Percentiles rank a stretch among this genome's conserved stretches.
Conservation (phyloP, 2,888 invertebrate species). For the Erynnis tages region DNA sequence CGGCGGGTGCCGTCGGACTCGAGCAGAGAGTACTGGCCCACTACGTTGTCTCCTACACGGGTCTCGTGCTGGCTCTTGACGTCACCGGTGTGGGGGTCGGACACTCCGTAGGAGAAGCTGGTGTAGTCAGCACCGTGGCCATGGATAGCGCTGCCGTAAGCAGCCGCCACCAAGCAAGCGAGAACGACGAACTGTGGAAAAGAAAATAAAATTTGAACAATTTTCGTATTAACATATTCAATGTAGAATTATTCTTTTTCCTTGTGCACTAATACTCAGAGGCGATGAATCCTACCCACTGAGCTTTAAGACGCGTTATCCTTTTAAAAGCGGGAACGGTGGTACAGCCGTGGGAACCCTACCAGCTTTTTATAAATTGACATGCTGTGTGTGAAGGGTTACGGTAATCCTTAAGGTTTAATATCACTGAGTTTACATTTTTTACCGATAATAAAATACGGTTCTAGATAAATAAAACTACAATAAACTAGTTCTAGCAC, state of each 20-base stretch:
- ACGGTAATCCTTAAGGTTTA: no score
- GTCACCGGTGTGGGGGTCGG: conserved; percentile 75
- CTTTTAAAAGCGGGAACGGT: background rate
- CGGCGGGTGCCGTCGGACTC: conserved; percentile 83
- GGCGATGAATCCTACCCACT: conserved; percentile 2
- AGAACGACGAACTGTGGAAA: conserved; percentile 17
- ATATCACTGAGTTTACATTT: no score
- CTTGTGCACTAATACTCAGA: conserved; percentile 29
- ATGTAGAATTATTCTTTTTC: background rate
- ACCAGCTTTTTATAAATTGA: conserved; percentile 4
- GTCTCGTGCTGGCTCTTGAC: conserved; percentile 83
- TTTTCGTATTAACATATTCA: background rate
- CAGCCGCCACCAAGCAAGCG: conserved; percentile 25
- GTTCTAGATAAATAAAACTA: no score
- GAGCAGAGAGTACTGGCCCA: conserved; percentile 76
- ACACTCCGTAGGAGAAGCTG: conserved; percentile 73
- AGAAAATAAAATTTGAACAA: background rate
- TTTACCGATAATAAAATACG: no score
- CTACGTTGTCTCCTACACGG: conserved; percentile 83
- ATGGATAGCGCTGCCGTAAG: conserved; percentile 63
- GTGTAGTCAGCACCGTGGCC: conserved; percentile 66
- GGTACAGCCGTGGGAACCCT: conserved; percentile 12
- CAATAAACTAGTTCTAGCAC: no score
- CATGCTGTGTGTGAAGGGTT: no score
- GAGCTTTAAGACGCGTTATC: conserved; percentile 17